Base-by-base conservation (phyloP, 2,888 invertebrate species). In the Tenthredo livida region DNA sequence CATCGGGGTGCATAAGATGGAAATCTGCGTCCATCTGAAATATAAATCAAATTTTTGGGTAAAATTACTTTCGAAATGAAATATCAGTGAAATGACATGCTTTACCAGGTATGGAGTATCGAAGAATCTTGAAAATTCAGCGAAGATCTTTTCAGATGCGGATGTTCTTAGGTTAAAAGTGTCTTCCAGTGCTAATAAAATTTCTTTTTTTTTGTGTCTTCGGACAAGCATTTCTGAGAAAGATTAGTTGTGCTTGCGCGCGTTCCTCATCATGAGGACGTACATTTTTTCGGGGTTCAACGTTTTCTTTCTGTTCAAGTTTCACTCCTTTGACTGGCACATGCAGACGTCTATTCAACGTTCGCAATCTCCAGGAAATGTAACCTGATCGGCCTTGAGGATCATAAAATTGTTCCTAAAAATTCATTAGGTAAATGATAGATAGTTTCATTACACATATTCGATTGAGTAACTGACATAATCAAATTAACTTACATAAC, bases 401-500 rank as follows among this genome's bases (percentile, higher is more conserved):
- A 40, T 54, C 78, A 54, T 54, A 78, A 21, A 78, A 78, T 29
- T 29, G 25, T 78, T 78, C 78, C 78, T 78, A 9, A 58, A 78
- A 78, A 54, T 78, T 47, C 33, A 43, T 40, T 40, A 47, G 47
- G 43, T 43, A 10, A 43, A 10, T 10, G 43, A 9, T 43, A 43
- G 10, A 43, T 43, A 43, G 25, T 75, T 75, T 21, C 9, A 78
- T 78, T 54, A 29, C 29, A n/a, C 54, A 78, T 15, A 33, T 17
- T 29, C 12, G 29, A 7, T 54, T 29, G 10, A 5, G 9, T 29
- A n/a, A 78, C 10, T 29, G 4, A 10, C 37, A 54, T 17, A 50
- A 78, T 25, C 78, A 54, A 54, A 29, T 78, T 54, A 29, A 54
- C 78, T 54, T 29, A 78, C 78, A 12, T 78, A 78, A 33, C 78